Conservation (phyloP, 2,888 invertebrate genomes). For the Nemotelus nigrinus region DNA sequence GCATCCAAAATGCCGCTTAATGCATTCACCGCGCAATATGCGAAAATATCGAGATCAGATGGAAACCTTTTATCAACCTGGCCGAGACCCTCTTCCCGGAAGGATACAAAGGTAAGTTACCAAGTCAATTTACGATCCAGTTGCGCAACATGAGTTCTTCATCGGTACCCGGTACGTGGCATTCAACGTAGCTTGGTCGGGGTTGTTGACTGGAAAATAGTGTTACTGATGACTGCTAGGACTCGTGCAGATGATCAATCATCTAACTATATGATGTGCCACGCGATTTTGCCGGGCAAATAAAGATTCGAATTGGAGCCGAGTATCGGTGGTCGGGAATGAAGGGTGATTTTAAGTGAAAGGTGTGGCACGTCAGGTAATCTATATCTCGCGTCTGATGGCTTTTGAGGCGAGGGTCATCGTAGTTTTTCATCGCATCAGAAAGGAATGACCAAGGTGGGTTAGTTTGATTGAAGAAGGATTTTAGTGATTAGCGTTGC, state of each 20-base stretch:
- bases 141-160: no score
- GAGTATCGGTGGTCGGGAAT: neutral
- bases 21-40: conserved; percentile 29
- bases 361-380: conserved; percentile 28
- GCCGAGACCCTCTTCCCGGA: no score
- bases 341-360: conserved; percentile 25
- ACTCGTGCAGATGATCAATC: conserved; percentile 32
- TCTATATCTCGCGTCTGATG: conserved; percentile 3
- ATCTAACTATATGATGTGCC: neutral
- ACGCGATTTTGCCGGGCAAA: conserved; percentile 9
- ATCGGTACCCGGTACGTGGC: no score
- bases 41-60: conserved; percentile 7
- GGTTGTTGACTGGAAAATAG: no score
- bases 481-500: no score
- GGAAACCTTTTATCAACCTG: no score
- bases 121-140: conserved; percentile 30
- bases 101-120: conserved; percentile 15
- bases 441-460: no score
- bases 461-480: no score
- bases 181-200: no score
- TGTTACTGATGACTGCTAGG: conserved; percentile 9
- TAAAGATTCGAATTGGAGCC: neutral
- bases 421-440: neutral
- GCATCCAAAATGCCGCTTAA: neutral
- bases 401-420: conserved; percentile 7